A percentile compares a stretch with the other conserved stretches of the same genome.
These are phyloP conservation scores for Brachyrhaphis roseni DNA, from an alignment of 2,797 vertebrate genomes.

Conservation along the genomic window DNA sequence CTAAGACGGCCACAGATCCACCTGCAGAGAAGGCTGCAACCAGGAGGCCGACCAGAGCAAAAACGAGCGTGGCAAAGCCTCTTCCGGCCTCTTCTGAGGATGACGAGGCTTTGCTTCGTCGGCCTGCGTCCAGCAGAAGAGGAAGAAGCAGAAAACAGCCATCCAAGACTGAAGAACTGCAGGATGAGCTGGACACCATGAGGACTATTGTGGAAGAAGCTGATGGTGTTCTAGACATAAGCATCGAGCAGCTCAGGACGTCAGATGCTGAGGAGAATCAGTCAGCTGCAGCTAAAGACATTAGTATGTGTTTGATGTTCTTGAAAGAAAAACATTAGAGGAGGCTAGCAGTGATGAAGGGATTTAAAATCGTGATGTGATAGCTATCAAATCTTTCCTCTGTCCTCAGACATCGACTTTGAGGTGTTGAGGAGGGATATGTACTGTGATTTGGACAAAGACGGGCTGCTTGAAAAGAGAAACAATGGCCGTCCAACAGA, in stretches of 20 bases:
- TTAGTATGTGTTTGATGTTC: constrained; percentile 21
- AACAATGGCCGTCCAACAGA: constrained; percentile 41
- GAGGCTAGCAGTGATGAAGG: too few species aligned
- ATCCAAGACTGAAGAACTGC: constrained; percentile 13
- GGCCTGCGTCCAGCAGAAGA: constrained; percentile 48
- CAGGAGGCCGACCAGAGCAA: constrained; percentile 53
- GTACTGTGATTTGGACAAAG: constrained; percentile 51
- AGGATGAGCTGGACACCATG: constrained; percentile 80
- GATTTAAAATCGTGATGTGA: neutral
- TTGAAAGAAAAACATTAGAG: neutral
- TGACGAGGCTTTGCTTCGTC: constrained; percentile 42
- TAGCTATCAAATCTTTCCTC: neutral
- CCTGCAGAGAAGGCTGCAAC: constrained; percentile 37
- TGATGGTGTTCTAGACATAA: constrained; percentile 72
- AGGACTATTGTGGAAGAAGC: constrained; percentile 81
- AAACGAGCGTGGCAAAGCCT: constrained; percentile 48
- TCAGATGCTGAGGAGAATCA: constrained; percentile 78
- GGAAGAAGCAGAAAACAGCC: constrained; percentile 62
- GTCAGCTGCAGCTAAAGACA: constrained; percentile 41
- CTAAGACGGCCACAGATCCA: constrained; percentile 43
- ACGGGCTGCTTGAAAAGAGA: constrained; percentile 46
- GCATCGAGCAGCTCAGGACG: constrained; percentile 80
- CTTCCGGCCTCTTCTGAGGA: constrained; percentile 63
- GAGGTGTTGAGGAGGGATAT: constrained; percentile 84
- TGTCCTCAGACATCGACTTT: constrained; percentile 61